These are phyloP conservation scores for Apogon hyalosoma DNA, from an alignment of 2,797 vertebrate genomes.

Conservation along the genomic window DNA sequence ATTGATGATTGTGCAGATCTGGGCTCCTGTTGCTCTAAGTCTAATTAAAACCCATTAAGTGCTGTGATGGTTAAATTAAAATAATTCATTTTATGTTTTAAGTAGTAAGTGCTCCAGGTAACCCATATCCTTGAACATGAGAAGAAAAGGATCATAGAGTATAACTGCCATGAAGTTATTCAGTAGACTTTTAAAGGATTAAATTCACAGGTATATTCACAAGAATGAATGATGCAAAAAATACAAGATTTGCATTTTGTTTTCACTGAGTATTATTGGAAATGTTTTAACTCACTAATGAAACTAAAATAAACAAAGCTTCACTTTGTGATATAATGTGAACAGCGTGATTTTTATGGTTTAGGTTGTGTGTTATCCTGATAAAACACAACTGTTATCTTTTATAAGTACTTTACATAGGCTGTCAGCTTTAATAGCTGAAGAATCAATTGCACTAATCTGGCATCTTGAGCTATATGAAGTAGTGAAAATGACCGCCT, in stretches of 20 bases:
- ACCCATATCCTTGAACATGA: not conserved
- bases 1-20: not conserved
- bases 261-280: too few species aligned
- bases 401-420: not conserved
- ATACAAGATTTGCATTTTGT: too few species aligned
- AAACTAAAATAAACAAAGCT: too few species aligned
- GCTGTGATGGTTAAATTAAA: constrained; percentile 11
- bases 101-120: not conserved
- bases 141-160: not conserved
- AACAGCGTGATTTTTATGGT: too few species aligned
- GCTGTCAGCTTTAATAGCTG: constrained; percentile 1
- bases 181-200: not conserved
- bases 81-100: constrained; percentile 9
- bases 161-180: not conserved
- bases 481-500: constrained; percentile 39
- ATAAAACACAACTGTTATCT: not conserved
- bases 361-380: not conserved
- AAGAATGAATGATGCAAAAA: too few species aligned
- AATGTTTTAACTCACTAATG: too few species aligned
- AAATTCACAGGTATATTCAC: too few species aligned
- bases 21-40: constrained; percentile 1
- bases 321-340: too few species aligned
- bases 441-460: constrained; percentile 2
- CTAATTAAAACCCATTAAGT: constrained; percentile 24
- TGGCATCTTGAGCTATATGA: constrained; percentile 18